Conservation (phyloP, 2,888 invertebrate species). For the Pterostichus madidus region DNA sequence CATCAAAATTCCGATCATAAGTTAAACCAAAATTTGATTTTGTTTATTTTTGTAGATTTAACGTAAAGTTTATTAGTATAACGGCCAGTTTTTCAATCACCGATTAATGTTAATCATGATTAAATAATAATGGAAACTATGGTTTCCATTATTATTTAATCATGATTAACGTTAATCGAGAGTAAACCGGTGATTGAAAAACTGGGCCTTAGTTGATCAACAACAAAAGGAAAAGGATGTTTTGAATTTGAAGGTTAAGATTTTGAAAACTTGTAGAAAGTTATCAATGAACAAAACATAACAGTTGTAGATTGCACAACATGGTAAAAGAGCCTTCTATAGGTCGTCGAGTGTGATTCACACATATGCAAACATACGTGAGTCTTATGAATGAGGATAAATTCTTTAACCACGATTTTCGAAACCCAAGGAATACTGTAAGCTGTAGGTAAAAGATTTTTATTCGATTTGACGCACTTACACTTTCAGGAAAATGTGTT, state of each 20-base stretch:
- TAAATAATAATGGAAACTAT: no score
- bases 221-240: constrained; percentile 22
- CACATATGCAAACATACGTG: not conserved
- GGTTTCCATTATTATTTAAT: no score
- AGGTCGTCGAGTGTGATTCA: constrained; percentile 14
- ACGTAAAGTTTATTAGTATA: constrained; percentile 3
- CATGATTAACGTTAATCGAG: no score
- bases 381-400: constrained; percentile 23
- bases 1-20: not conserved
- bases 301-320: constrained; percentile 23
- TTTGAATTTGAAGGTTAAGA: not conserved
- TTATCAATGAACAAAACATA: not conserved
- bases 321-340: constrained; percentile 3
- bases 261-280: constrained; percentile 17
- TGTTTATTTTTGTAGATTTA: not conserved
- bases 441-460: not conserved
- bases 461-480: not conserved
- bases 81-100: no score
- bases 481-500: not conserved
- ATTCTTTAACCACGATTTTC: not conserved
- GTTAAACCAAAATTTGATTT: no score
- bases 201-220: no score
- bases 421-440: constrained; percentile 4
- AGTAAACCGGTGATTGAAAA: no score
- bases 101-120: no score